These are phyloP conservation scores for Volucella inflata DNA, from an alignment of 2,888 invertebrate genomes.

Conservation along the genomic window DNA sequence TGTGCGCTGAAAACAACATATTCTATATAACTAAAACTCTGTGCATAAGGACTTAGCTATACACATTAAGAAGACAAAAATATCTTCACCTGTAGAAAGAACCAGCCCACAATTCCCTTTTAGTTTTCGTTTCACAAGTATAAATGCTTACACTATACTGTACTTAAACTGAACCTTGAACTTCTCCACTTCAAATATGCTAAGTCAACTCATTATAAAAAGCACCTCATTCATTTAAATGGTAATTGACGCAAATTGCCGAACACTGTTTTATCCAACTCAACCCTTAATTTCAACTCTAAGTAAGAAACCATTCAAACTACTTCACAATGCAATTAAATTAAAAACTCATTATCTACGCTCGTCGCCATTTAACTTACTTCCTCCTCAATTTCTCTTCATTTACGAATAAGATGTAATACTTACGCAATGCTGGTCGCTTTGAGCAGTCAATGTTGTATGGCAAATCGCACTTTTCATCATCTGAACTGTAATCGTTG, in stretches of 20 bases:
- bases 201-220: not conserved
- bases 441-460: constrained; percentile 93
- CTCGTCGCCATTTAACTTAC: constrained; percentile 32
- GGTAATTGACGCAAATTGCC: not conserved
- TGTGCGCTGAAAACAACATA: no score
- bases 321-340: constrained; percentile 27
- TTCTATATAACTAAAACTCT: no score
- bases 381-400: not conserved
- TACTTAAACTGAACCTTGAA: no score
- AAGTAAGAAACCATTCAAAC: constrained; percentile 28
- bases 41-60: no score
- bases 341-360: constrained; percentile 49
- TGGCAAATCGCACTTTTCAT: constrained; percentile 94
- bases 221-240: not conserved
- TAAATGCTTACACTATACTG: no score
- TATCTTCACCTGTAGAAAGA: no score
- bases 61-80: no score
- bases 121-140: no score
- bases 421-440: constrained; percentile 92
- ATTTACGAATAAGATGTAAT: not conserved
- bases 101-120: no score
- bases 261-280: constrained; percentile 4
- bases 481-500: constrained; percentile 91
- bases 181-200: no score
- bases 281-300: constrained; percentile 11